These are phyloP conservation scores for Papilio gigon DNA, from an alignment of 2,888 invertebrate genomes.

Conservation along the genomic window DNA sequence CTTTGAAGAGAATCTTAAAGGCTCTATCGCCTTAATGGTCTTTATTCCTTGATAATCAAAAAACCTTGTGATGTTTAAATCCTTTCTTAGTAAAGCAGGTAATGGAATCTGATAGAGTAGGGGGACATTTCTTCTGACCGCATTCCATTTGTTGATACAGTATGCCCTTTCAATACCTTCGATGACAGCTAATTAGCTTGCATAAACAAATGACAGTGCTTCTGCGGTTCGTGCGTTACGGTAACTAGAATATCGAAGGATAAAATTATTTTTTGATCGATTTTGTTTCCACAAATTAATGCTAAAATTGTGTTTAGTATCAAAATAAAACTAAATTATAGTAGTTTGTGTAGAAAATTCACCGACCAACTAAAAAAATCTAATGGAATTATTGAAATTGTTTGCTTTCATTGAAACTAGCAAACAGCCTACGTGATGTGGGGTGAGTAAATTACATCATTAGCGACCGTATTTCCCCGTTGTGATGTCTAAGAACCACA, in stretches of 20 bases:
- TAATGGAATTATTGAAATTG: neutral
- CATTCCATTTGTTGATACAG: slow-evolving; percentile 12
- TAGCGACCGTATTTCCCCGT: slow-evolving; percentile 7
- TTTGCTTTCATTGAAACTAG: too few relatives aligned
- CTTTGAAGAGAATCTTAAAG: slow-evolving; percentile 14
- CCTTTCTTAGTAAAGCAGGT: slow-evolving; percentile 34
- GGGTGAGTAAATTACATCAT: slow-evolving; percentile 13
- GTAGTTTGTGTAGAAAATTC: neutral
- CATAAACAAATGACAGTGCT: neutral
- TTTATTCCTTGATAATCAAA: neutral
- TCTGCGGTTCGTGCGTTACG: neutral
- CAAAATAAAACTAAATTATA: neutral
- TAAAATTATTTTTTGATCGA: neutral
- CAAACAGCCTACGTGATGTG: slow-evolving; percentile 26
- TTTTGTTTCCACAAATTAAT: neutral
- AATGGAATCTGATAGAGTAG: neutral
- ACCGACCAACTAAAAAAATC: neutral
- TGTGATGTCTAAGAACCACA: slow-evolving; percentile 19
- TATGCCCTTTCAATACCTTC: slow-evolving; percentile 14
- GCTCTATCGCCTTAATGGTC: slow-evolving; percentile 6
- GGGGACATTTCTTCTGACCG: slow-evolving; percentile 26
- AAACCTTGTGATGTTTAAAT: neutral
- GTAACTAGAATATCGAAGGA: neutral
- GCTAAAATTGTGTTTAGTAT: neutral
- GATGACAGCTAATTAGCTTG: slow-evolving; percentile 2